These are phyloP conservation scores for Alligator mississippiensis DNA, from an alignment of 2,113 vertebrate species.

Conservation along the genomic window DNA sequence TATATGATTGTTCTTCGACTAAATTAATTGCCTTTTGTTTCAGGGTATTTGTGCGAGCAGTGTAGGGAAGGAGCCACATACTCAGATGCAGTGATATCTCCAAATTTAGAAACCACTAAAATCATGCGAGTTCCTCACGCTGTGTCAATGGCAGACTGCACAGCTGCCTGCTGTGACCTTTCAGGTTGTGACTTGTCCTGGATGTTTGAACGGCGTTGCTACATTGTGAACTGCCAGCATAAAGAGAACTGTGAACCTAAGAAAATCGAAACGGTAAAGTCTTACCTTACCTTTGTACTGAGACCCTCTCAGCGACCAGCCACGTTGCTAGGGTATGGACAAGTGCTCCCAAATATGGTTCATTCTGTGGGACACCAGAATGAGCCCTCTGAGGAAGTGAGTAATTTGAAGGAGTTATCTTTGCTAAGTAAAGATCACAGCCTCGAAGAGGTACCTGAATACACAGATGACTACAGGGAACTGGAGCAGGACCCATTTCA, in stretches of 20 bases:
- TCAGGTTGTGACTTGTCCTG: constrained; percentile 88
- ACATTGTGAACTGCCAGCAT: constrained; percentile 87
- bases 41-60: constrained; percentile 81
- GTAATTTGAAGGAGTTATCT: constrained; percentile 82
- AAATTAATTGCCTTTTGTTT: constrained; percentile 32
- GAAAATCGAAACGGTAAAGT: constrained; percentile 80
- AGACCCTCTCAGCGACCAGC: constrained; percentile 77
- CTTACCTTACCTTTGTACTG: constrained; percentile 85
- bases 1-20: neutral
- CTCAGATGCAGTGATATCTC: constrained; percentile 84
- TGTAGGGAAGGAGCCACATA: constrained; percentile 86
- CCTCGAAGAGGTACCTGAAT: constrained; percentile 76
- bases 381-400: constrained; percentile 63
- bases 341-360: constrained; percentile 74
- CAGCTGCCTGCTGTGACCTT: constrained; percentile 85
- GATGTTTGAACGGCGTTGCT: constrained; percentile 89
- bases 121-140: constrained; percentile 84
- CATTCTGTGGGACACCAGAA: constrained; percentile 63
- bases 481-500: constrained; percentile 69
- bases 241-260: constrained; percentile 83
- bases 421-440: constrained; percentile 75
- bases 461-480: constrained; percentile 78
- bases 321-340: constrained; percentile 76
- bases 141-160: constrained; percentile 79
- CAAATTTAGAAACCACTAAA: constrained; percentile 81